A percentile compares a stretch with the other conserved stretches of the same genome.
These are phyloP conservation scores for Sycophaga agraensis DNA, from an alignment of 1,140 invertebrate species.

Conservation along the genomic window DNA sequence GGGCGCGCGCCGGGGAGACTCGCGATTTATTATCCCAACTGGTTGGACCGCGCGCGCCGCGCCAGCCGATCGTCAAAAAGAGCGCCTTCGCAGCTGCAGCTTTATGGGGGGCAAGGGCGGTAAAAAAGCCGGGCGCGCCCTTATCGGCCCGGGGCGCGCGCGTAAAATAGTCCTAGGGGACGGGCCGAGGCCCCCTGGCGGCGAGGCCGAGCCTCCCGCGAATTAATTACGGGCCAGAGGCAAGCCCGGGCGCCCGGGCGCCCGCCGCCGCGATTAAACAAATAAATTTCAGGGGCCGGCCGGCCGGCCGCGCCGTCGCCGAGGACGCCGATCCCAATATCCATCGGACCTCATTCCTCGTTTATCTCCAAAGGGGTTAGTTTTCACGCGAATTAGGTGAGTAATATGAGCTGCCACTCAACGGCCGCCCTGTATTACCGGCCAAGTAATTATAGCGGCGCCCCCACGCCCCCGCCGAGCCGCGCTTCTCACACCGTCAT, in stretches of 20 bases:
- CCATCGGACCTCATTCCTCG: slow-evolving; percentile 17
- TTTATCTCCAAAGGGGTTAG: slow-evolving; percentile 48
- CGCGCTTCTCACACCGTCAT: neutral
- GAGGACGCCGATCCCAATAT: slow-evolving; percentile 34
- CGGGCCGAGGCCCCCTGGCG: no score
- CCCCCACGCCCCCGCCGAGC: neutral
- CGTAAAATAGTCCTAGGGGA: no score
- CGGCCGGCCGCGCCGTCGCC: neutral
- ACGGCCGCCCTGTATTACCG: slow-evolving; percentile 50
- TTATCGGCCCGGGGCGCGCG: no score
- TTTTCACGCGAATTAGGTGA: slow-evolving; percentile 51
- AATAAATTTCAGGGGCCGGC: neutral
- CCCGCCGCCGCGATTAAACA: neutral
- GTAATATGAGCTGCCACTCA: slow-evolving; percentile 57
- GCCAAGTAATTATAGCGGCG: slow-evolving; percentile 50
- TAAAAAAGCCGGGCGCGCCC: neutral
- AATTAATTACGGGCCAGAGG: no score
- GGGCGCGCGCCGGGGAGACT: slow-evolving; percentile 5
- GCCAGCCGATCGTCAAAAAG: slow-evolving; percentile 23
- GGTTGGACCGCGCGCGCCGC: slow-evolving; percentile 29
- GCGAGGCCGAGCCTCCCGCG: no score
- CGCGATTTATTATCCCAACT: slow-evolving; percentile 51
- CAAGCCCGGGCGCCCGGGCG: neutral
- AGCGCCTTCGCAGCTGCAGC: neutral
- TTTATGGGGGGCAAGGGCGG: neutral